Base-by-base conservation (phyloP, 2,888 invertebrate genomes). In the Dascillus cervinus region DNA sequence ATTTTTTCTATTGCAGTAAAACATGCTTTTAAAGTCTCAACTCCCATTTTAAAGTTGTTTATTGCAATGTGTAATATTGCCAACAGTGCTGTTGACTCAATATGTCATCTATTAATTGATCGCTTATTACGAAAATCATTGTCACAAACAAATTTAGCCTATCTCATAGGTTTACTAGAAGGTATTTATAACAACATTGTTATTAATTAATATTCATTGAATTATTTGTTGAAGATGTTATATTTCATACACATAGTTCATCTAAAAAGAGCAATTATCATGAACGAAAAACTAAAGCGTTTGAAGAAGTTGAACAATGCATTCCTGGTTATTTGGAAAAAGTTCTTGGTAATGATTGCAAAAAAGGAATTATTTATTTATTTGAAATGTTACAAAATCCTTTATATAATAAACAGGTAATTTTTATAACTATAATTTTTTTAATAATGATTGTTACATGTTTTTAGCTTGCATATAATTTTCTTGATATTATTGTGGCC, bases 401-500 rank as follows among this genome's bases (percentile, higher is more conserved):
- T 8, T 65, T 71, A 4, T 64, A 73, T 2, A 79, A 79, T 45
- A 79, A 79, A 60, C 75, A 76, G 49, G 60, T 58, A 39, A 21
- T 19, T 3, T 17, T 11, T 9, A n/a, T n/a, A n/a, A n/a, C n/a
- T n/a, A n/a, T n/a, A n/a, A n/a, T n/a, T 13, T 26, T 26, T 26
- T 2, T 11, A 3, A 11, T n/a, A 13, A 5, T 26, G 3, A 13
- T 9, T 6, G 5, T 11, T 12, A 11, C n/a, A n/a, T 71, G 41
- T 17, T 56, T 56, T 41, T 39, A 64, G 77, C 64, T 90, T 45
- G 77, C 79, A 39, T 89, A 90, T 63, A 77, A 80, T 47, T 66
- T 90, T 29, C 61, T 91, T 46, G 92, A 92, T 60, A 70, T 82
- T 30, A 68, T 87, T 31, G 53, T 87, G 14, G 64, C 73, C 27